Base-by-base conservation (phyloP, 2,797 vertebrate genomes). In the Sebastes hubbsi region DNA sequence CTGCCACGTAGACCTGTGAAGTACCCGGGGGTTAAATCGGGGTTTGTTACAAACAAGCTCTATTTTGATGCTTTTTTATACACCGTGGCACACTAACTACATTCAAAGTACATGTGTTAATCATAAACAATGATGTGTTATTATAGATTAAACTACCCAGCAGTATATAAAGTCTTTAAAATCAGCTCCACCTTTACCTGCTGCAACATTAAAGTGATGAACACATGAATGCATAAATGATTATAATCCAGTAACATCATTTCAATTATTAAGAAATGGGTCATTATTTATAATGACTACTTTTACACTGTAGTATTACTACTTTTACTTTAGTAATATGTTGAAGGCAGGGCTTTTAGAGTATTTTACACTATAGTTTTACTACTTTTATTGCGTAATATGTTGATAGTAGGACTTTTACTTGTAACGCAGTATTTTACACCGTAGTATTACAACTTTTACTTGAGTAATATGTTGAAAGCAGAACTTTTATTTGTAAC, bases 1-100 rank as follows among this genome's bases (percentile, higher is more conserved):
- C 25, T 75, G 32, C 55, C 65, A 80, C 14, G 20, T 68, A 65
- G 59, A 61, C 22, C 60, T 66, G 25, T 70, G 24, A 72, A 78
- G 38, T 36, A 32, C 58, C 29, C 52, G n/a, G 52, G 52, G 20
- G 20, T 54, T 54, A n/a, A 54, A 5, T 22, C 8, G 4, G 52
- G 52, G 11, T 54, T 54, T 22, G 20, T 54, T 54, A 49, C 46
- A 22, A 22, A 54, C 52, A 54, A 54, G 52, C 10, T 22, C 52
- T 22, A 54, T 54, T 54, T 54, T 54, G n/a, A 54, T 54, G 52
- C 1, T 54, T 54, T 54, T 54, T 54, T 54, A n/a, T n/a, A 8
- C n/a, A 54, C 8, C n/a, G 9, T 54, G n/a, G n/a, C n/a, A 54
- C 20, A 54, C 8, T n/a, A 54, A 3, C 52, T 54, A 22, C 52